A percentile compares a stretch with the other conserved stretches of the same genome.
Conservation (phyloP, 2,113 vertebrate species). For the Corydoras maculifer region DNA sequence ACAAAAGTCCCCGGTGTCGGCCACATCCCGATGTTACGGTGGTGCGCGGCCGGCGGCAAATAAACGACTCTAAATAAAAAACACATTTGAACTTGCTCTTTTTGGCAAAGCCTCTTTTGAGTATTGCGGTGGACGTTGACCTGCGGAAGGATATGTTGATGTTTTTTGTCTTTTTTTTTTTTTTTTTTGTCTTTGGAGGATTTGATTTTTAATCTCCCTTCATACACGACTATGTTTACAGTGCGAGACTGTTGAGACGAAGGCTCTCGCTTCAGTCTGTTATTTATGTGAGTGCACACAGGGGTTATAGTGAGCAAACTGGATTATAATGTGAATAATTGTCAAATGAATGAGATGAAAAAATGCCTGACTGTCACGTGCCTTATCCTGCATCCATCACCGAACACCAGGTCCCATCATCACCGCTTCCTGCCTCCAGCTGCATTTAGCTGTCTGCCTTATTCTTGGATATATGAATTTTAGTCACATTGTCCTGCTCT, state of each 20-base stretch:
- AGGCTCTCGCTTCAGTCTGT: slow-evolving; percentile 76
- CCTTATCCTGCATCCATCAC: slow-evolving; percentile 77
- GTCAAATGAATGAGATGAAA: slow-evolving; percentile 65
- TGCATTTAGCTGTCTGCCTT: slow-evolving; percentile 13
- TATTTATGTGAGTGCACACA: slow-evolving; percentile 96
- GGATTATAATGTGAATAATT: slow-evolving; percentile 57
- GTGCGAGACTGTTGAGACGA: slow-evolving; percentile 61
- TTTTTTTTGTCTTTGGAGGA: slow-evolving; percentile 54
- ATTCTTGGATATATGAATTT: slow-evolving; percentile 6
- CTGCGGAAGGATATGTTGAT: slow-evolving; percentile 62
- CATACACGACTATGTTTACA: slow-evolving; percentile 63
- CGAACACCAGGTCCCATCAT: slow-evolving; percentile 41
- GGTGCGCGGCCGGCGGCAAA: no score
- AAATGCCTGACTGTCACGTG: slow-evolving; percentile 84
- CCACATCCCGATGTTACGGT: no score
- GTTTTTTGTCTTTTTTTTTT: slow-evolving; percentile 62
- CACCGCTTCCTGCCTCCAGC: slow-evolving; percentile 2
- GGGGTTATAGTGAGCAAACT: slow-evolving; percentile 84
- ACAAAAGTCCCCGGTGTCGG: background rate
- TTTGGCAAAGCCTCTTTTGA: slow-evolving; percentile 73
- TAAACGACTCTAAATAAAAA: no score
- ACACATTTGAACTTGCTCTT: no score
- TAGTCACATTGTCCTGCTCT: background rate
- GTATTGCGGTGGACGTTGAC: slow-evolving; percentile 77
- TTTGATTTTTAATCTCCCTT: slow-evolving; percentile 58